phyloP scores from a whole-genome alignment of 2,113 vertebrate genomes.

The Uropsilus gracilis region DNA sequence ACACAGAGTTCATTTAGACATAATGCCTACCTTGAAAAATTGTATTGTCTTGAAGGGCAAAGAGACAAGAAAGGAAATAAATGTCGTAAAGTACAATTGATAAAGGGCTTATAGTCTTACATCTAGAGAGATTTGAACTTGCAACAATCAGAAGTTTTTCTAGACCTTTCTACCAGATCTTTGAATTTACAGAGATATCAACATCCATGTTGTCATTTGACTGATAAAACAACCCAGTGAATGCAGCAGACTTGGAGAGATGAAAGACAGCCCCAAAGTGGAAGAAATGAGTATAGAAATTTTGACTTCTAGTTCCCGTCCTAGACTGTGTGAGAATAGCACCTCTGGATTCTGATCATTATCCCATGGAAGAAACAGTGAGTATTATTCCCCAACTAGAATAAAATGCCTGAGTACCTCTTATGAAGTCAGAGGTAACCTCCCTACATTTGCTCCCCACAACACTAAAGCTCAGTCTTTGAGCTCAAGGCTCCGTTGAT shows the following conservation, averaged over 20 bases:
- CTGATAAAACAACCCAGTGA: neutral
- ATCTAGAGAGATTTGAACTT: neutral
- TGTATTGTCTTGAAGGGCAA: neutral
- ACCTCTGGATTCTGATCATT: accelerated
- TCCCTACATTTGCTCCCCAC: accelerated
- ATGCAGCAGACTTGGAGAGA: neutral
- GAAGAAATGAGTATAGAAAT: neutral
- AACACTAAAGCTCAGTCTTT: neutral
- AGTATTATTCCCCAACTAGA: neutral
- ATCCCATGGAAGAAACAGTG: neutral
- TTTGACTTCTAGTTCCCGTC: too few species aligned
- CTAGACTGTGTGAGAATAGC: neutral
- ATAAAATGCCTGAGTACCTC: too few species aligned
- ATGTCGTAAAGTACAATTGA: neutral
- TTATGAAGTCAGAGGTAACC: neutral
- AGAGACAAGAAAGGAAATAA: neutral
- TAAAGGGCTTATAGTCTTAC: neutral
- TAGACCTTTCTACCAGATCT: neutral
- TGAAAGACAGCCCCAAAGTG: neutral
- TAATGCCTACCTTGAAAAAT: neutral
- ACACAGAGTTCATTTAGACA: neutral
- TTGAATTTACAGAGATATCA: neutral
- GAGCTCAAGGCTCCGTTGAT: neutral
- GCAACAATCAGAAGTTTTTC: neutral
- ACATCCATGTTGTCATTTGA: neutral